Conservation (phyloP, 1,140 invertebrate genomes). For the Drosophila pseudoobscura region DNA sequence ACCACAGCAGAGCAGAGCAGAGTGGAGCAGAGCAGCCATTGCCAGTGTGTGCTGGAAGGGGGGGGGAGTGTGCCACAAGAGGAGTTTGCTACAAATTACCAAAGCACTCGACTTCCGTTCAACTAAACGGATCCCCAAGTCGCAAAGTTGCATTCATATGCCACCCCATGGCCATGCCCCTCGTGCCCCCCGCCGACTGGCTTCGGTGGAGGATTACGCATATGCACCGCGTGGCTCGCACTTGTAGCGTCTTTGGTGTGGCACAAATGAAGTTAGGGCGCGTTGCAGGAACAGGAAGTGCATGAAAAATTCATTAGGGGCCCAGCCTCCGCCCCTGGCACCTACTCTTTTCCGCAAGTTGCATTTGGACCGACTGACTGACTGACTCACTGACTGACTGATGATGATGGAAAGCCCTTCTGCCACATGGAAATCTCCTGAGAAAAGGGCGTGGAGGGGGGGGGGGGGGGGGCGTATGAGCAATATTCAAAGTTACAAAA, state of each 20-base stretch:
- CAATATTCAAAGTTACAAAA: conserved; percentile 33
- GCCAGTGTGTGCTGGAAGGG: too few species aligned
- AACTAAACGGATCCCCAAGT: conserved; percentile 70
- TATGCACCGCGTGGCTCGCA: conserved; percentile 52
- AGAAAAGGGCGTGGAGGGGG: too few species aligned
- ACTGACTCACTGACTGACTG: conserved; percentile 7
- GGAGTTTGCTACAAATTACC: conserved; percentile 67
- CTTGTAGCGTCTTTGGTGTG: conserved; percentile 38
- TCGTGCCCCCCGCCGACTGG: conserved; percentile 5
- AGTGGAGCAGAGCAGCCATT: neutral
- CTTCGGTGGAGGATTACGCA: conserved; percentile 55
- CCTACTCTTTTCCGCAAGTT: conserved; percentile 15
- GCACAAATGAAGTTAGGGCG: conserved; percentile 67
- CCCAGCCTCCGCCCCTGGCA: neutral
- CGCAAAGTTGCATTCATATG: conserved; percentile 44
- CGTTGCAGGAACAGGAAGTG: conserved; percentile 40
- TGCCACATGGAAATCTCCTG: too few species aligned
- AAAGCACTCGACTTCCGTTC: conserved; percentile 76
- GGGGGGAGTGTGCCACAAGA: conserved; percentile 15
- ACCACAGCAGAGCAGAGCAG: neutral
- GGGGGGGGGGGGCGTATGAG: conserved; percentile 41
- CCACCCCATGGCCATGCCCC: conserved; percentile 1
- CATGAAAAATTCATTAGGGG: conserved; percentile 73
- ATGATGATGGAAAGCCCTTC: conserved; percentile 10
- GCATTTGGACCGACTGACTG: conserved; percentile 8